Percentiles rank a stretch among this genome's conserved stretches.
phyloP scores from a whole-genome alignment of 1,140 invertebrate genomes.

The Anastrepha obliqua region DNA sequence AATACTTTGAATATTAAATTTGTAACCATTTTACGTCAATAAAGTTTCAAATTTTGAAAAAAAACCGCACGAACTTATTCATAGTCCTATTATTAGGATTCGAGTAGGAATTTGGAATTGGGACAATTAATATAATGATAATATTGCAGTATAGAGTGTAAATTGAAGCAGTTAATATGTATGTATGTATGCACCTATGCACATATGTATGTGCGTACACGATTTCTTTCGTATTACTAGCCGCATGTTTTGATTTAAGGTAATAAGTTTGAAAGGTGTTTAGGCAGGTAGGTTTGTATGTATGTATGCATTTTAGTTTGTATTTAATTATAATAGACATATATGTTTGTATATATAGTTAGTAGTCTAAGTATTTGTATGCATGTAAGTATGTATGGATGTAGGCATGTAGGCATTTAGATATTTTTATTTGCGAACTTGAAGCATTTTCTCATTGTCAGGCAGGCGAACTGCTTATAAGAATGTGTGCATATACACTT shows the following conservation, averaged over 20 bases:
- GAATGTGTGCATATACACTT: constrained; percentile 1
- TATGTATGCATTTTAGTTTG: constrained; percentile 22
- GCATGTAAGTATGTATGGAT: neutral
- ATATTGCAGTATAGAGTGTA: neutral
- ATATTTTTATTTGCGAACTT: constrained; percentile 44
- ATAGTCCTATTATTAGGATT: too few relatives aligned
- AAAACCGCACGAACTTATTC: too few relatives aligned
- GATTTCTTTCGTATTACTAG: neutral
- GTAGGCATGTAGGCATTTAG: constrained; percentile 34
- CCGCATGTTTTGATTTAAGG: constrained; percentile 6
- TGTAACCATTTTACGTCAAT: too few relatives aligned
- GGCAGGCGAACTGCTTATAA: constrained; percentile 21
- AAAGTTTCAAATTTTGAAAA: too few relatives aligned
- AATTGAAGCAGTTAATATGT: neutral
- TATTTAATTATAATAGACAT: neutral
- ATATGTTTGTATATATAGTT: constrained; percentile 29
- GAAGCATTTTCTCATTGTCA: constrained; percentile 40
- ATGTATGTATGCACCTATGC: neutral
- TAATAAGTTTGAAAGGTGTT: constrained; percentile 51
- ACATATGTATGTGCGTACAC: neutral
- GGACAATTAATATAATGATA: neutral
- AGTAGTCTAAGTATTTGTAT: neutral
- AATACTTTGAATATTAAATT: too few relatives aligned
- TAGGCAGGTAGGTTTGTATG: constrained; percentile 52
- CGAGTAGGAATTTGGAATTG: neutral